Evolutionary conservation across 1,140 invertebrate genomes (phyloP).

Genomic region (Drosophila subobscura): DNA sequence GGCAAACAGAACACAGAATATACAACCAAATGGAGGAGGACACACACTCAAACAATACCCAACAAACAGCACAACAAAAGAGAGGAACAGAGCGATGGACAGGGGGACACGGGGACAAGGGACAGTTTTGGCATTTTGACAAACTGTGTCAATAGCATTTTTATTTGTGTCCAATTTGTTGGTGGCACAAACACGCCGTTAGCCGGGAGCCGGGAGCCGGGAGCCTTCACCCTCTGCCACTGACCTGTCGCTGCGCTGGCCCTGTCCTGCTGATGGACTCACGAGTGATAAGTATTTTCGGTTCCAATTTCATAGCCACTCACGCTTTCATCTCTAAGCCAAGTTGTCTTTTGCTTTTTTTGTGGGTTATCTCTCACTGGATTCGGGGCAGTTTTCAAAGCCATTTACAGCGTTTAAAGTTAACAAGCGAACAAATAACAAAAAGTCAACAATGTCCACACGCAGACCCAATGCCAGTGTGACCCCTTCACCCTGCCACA

Average conservation of each 20-base stretch:
- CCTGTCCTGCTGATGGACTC: too few species aligned
- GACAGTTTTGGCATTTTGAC: slow-evolving; percentile 68
- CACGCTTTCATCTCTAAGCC: slow-evolving; percentile 13
- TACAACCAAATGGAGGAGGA: slow-evolving; percentile 5
- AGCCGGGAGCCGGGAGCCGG: slow-evolving; percentile 16
- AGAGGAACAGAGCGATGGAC: background rate
- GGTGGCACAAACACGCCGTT: slow-evolving; percentile 51
- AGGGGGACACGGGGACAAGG: slow-evolving; percentile 23
- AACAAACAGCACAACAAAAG: background rate
- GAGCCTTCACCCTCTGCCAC: background rate
- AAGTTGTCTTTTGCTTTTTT: background rate
- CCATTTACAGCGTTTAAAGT: slow-evolving; percentile 80
- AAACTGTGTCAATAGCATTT: slow-evolving; percentile 83
- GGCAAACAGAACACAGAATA: slow-evolving; percentile 56
- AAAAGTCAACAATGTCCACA: slow-evolving; percentile 72
- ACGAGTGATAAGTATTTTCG: too few species aligned
- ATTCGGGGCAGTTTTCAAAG: slow-evolving; percentile 75
- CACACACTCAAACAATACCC: slow-evolving; percentile 6
- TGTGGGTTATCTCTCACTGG: slow-evolving; percentile 11
- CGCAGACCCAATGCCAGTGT: slow-evolving; percentile 3
- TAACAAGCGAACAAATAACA: slow-evolving; percentile 80
- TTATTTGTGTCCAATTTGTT: slow-evolving; percentile 83
- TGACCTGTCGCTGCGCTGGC: too few species aligned
- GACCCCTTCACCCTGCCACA: background rate
- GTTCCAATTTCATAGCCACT: too few species aligned